Evolutionary conservation across 2,113 vertebrate species (phyloP), one percentile per base, ranked within the genome.

Genomic region (Macaca fascicularis): DNA sequence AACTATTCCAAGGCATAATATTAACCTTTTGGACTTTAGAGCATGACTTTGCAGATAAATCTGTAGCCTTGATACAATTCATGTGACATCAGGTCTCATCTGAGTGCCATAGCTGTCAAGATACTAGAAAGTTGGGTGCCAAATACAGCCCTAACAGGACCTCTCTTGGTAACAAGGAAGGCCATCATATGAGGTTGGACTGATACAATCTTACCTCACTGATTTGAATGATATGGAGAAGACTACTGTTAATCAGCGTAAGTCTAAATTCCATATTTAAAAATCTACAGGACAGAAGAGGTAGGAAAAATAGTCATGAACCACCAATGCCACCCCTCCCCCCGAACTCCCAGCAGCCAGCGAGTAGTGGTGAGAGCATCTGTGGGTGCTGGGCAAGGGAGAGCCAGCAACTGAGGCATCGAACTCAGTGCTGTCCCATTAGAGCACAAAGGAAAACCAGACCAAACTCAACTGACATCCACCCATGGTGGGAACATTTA

Each of bases 241-340:
- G 11, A 59, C 6, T 59, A 83, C 6, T 61, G 14, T 89, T 93
- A 79, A 81, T 74, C 87, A 91, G 12, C 55, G 0, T 76, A 90
- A 95, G 14, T 43, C 27, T 59, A 90, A 96, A 96, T 93, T 97
- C 40, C 38, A 87, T 78, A 91, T 89, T 94, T 93, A 76, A 75
- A 48, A 79, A 95, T 89, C 50, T 85, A 55, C 8, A 92, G 35
- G 82, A 5, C 8, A 89, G 61, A 64, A 64, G 27, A 64, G 30
- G 61, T 64, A 64, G 61, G 61, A 64, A 64, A 64, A 64, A 64
- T 64, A 64, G 27, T 64, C 61, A 14, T 32, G 27, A 64, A 64
- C 61, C 27, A 64, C 25, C 61, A 64, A 64, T 64, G 30, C 27
- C 27, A 64, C 12, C 1, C 25, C 59, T 32, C 12, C 27, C 27